Conservation (phyloP, 2,888 invertebrate genomes). For the Leptopterna dolabrata region DNA sequence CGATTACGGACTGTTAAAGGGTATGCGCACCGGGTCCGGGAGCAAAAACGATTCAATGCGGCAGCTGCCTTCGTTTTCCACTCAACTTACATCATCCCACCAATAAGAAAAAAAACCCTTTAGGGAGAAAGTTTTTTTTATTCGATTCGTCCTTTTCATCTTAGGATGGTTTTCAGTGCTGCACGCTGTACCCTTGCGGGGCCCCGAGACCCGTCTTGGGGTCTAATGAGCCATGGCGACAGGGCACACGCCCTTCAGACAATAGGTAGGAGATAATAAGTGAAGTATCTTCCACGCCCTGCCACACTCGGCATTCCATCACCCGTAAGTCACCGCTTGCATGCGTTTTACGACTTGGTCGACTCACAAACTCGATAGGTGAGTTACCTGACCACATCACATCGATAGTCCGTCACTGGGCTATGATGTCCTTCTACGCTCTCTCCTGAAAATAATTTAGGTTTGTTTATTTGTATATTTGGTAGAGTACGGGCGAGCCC, state of each 20-base stretch:
- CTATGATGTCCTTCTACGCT: too few relatives aligned
- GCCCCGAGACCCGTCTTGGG: neutral
- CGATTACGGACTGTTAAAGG: constrained; percentile 40
- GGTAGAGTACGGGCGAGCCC: too few relatives aligned
- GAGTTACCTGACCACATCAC: too few relatives aligned
- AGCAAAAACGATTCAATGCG: constrained; percentile 16
- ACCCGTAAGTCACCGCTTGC: constrained; percentile 9
- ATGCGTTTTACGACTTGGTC: constrained; percentile 9
- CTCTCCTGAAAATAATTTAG: too few relatives aligned
- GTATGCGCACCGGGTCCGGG: neutral
- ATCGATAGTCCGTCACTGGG: too few relatives aligned
- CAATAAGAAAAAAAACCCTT: constrained; percentile 11
- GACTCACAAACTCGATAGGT: neutral
- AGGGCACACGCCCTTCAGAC: constrained; percentile 49
- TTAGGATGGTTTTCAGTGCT: neutral
- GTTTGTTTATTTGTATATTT: too few relatives aligned
- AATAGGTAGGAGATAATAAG: constrained; percentile 53
- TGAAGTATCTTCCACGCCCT: constrained; percentile 32
- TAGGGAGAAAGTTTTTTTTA: constrained; percentile 9
- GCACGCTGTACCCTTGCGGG: neutral
- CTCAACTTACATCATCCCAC: constrained; percentile 37
- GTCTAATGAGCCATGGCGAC: constrained; percentile 55
- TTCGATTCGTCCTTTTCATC: neutral
- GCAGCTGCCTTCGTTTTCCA: constrained; percentile 46
- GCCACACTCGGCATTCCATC: constrained; percentile 37